phyloP scores from a whole-genome alignment of 2,113 vertebrate species.

The Stegastes partitus region DNA sequence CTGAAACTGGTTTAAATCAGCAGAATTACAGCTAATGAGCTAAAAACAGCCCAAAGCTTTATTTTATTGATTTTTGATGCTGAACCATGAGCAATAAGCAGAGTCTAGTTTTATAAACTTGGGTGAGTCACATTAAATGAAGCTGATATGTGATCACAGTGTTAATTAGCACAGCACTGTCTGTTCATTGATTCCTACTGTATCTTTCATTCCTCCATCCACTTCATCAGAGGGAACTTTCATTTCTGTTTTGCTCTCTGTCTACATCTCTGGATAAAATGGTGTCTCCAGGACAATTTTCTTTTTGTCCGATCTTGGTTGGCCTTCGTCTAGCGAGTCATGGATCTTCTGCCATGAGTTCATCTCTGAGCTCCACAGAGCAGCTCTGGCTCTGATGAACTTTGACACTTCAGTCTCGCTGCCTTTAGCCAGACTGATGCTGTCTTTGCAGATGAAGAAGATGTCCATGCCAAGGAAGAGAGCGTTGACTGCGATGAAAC shows the following conservation, averaged over 20 bases:
- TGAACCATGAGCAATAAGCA: too few relatives aligned
- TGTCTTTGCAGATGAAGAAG: constrained; percentile 65
- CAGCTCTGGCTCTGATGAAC: constrained; percentile 65
- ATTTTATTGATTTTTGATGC: constrained; percentile 2
- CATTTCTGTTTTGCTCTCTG: neutral
- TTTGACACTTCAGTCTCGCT: constrained; percentile 32
- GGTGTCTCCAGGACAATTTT: constrained; percentile 22
- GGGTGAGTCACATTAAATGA: too few relatives aligned
- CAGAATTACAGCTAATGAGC: too few relatives aligned
- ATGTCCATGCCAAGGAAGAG: constrained; percentile 68
- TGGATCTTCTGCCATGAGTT: constrained; percentile 52
- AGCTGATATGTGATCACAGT: too few relatives aligned
- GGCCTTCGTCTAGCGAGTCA: constrained; percentile 16
- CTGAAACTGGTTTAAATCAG: too few relatives aligned
- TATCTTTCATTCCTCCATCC: too few relatives aligned
- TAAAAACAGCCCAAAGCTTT: too few relatives aligned
- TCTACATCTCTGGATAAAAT: constrained; percentile 26
- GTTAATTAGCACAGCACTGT: too few relatives aligned
- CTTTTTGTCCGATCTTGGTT: constrained; percentile 2
- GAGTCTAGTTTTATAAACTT: too few relatives aligned
- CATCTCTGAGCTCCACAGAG: constrained; percentile 58
- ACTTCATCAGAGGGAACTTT: neutral
- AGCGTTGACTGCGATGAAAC: constrained; percentile 26
- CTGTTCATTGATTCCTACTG: too few relatives aligned
- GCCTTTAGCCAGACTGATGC: constrained; percentile 61